Base-by-base conservation (phyloP, 92 coral and sea anemone species). In the Actinernus sp. region DNA sequence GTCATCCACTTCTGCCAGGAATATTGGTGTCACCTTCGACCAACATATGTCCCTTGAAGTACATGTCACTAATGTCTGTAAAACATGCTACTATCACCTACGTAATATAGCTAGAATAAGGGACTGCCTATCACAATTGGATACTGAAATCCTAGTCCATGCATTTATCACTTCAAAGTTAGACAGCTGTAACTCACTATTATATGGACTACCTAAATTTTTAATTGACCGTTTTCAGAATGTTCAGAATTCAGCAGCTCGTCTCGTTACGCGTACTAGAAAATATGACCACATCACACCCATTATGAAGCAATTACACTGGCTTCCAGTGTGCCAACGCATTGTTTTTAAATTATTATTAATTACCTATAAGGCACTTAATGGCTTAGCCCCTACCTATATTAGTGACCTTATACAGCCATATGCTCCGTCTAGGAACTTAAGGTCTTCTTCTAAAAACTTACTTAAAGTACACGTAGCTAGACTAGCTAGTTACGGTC, bases 1-100 rank as follows among this genome's bases (percentile, higher is more conserved):
- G 27, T 21, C 72, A 45, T 45, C 72, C 43, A 44, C 48, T 18
- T 48, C 55, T 49, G 72, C 48, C 18, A 65, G 72, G 45, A 59
- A 59, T 49, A 59, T 36, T 59, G 66, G 66, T 33, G 51, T 59
- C 34, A 58, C 43, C 37, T 58, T 58, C 25, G 48, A 58, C 34
- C 22, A 23, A 25, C 30, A 28, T 23, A 51, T 23, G 58, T 51
- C 49, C 49, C 14, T 36, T 6, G 41, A 41, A 2, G 19, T 14
- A 41, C 3, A 12, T 11, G 49, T 41, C 19, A 41, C 3, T 22
- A n/a, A n/a, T n/a, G n/a, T n/a, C n/a, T 51, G 58, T 26, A 51
- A 6, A 26, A 0, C 58, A 51, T 21, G 58, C 24, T 51, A 17
- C 26, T 51, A 51, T 17, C 58, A 51, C 13, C 58, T 51, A 13